phyloP scores from a whole-genome alignment of 2,113 vertebrate species.

The Daphoenositta chrysoptera region DNA sequence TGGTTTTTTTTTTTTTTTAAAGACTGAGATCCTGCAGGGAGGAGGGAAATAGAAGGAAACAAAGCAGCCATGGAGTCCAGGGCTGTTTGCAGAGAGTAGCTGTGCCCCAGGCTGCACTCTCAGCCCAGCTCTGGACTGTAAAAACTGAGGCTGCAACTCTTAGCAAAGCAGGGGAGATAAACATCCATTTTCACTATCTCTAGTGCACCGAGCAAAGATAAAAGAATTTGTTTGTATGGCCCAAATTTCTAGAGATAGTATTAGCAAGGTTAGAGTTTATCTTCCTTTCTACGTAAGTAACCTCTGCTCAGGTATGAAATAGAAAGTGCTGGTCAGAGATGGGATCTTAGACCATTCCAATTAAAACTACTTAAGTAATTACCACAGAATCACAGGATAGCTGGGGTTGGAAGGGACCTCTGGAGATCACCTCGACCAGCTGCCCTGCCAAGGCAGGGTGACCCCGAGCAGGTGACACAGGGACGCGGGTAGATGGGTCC shows the following conservation, averaged over 20 bases:
- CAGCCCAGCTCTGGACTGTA: background rate
- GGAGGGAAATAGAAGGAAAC: background rate
- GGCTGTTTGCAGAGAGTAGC: rapidly evolving
- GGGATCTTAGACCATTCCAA: too few relatives aligned
- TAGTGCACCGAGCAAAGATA: background rate
- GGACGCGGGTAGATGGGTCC: too few relatives aligned
- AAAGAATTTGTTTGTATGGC: background rate
- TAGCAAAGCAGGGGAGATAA: background rate
- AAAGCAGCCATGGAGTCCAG: rapidly evolving
- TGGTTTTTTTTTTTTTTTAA: too few relatives aligned
- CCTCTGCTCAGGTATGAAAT: background rate
- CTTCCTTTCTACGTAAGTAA: background rate
- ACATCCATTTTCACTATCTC: slow-evolving; percentile 11
- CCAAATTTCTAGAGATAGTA: background rate
- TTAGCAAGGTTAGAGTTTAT: slow-evolving; percentile 34
- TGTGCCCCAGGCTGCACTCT: background rate
- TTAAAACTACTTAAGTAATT: background rate
- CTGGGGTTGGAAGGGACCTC: background rate
- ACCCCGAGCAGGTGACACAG: background rate
- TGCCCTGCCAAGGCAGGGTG: background rate
- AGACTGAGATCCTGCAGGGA: background rate
- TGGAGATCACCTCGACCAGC: background rate
- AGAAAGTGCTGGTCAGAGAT: background rate
- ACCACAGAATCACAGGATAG: background rate
- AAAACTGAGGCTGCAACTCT: background rate